Evolutionary conservation across 64 coral and sea anemone genomes (phyloP).

Genomic region (Pachyseris speciosa): DNA sequence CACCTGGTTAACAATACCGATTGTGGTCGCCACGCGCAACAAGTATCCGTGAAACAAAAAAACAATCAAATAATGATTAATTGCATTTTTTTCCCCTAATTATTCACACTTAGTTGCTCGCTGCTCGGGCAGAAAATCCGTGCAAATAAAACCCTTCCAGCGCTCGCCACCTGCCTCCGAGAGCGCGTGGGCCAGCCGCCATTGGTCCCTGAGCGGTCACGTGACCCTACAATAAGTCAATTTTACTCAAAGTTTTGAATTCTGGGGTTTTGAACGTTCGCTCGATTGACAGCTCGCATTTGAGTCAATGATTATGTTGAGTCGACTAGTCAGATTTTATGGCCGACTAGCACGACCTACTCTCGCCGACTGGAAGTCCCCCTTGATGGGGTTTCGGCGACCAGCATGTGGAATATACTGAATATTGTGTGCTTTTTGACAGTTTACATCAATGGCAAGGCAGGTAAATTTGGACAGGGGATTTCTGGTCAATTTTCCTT

Average conservation of each 20-base stretch:
- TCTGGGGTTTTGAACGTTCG: conserved; percentile 54
- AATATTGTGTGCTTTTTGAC: conserved; percentile 50
- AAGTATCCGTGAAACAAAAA: conserved; percentile 50
- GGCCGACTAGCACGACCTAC: conserved; percentile 1
- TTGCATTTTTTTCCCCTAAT: conserved; percentile 3
- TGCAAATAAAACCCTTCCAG: conserved; percentile 36
- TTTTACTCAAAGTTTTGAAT: conserved; percentile 53
- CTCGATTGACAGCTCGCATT: conserved; percentile 26
- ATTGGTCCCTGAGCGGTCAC: neutral
- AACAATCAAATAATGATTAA: conserved; percentile 57
- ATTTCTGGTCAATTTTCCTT: conserved; percentile 21
- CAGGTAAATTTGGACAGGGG: conserved; percentile 36
- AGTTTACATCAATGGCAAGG: conserved; percentile 9
- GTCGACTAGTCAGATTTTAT: conserved; percentile 33
- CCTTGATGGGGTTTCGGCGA: conserved; percentile 37
- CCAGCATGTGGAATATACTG: conserved; percentile 38
- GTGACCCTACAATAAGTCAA: conserved; percentile 39
- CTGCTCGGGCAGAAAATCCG: neutral
- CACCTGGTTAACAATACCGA: conserved; percentile 49
- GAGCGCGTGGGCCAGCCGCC: neutral
- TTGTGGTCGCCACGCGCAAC: conserved; percentile 51
- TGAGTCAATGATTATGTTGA: conserved; percentile 35
- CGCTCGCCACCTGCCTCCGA: neutral
- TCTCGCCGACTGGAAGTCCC: conserved; percentile 2
- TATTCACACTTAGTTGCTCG: conserved; percentile 16